Evolutionary conservation across 2,797 vertebrate species (phyloP), one percentile per base, ranked within the genome.

Genomic region (Macrochelys suwanniensis): DNA sequence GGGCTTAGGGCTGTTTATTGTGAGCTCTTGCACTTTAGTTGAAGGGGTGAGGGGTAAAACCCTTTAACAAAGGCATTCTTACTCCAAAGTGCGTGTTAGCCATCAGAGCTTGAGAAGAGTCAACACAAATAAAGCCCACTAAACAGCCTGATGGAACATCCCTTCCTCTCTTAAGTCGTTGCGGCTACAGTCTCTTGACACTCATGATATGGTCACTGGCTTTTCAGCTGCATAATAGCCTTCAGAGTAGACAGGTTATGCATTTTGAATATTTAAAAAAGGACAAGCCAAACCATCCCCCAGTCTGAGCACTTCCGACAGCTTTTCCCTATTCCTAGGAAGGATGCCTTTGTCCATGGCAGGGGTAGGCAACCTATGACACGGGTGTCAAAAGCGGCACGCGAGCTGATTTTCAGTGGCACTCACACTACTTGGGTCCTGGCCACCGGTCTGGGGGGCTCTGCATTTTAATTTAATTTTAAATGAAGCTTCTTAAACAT

Each of bases 11-110:
- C 87, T n/a, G 9, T 90, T 92, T 89, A 26, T 25, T 85, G 89
- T 91, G 91, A 87, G 92, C 79, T 95, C 93, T 56, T 94, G 91
- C 91, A 93, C 96, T 95, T 97, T 79, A 59, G 91, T 89, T 80
- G 83, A 93, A 89, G 76, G 95, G 86, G 88, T 85, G 84, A 92
- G 88, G 88, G 2, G 5, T 97, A 89, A 96, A 91, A 93, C 94
- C 88, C 85, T 65, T 45, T 15, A 91, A 97, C 95, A 96, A 97
- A 96, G 96, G 17, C 82, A 0, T 86, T 96, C 93, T 93, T 97
- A 95, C 91, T 96, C 78, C 65, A 89, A 61, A 78, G 87, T 91
- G 51, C 89, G 92, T 82, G 49, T 57, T 2, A 25, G n/a, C 77
- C 92, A 31, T 91, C 37, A 50, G 33, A 90, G 82, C 65, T 93